Evolutionary conservation across 2,888 invertebrate genomes (phyloP).

Genomic region (Laothoe populi): DNA sequence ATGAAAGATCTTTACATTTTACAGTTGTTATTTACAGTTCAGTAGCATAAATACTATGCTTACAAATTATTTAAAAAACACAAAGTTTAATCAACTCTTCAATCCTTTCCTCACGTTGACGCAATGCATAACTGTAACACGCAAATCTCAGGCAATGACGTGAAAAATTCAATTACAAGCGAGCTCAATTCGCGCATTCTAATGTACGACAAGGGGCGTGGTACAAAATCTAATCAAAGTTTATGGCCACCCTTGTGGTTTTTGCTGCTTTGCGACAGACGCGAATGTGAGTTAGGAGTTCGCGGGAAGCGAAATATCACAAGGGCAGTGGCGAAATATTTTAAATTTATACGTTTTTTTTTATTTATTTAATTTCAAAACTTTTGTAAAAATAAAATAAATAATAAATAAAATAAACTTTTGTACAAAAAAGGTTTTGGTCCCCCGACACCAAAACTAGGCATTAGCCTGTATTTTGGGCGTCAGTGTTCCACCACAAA

Average conservation of each 20-base stretch:
- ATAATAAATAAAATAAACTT: too few relatives aligned
- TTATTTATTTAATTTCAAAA: too few relatives aligned
- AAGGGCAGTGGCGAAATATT: background rate
- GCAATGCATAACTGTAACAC: conserved; percentile 39
- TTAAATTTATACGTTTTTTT: background rate
- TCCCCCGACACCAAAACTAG: too few relatives aligned
- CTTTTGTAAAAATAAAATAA: too few relatives aligned
- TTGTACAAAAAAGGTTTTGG: too few relatives aligned
- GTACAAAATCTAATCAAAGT: conserved; percentile 82
- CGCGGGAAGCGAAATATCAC: conserved; percentile 20
- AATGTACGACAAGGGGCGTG: conserved; percentile 69
- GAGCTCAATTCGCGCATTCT: conserved; percentile 78
- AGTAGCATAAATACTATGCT: too few relatives aligned
- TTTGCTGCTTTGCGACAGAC: conserved; percentile 68
- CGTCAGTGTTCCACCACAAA: too few relatives aligned
- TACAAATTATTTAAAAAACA: background rate
- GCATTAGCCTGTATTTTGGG: too few relatives aligned
- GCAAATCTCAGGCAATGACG: conserved; percentile 71
- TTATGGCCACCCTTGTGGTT: conserved; percentile 78
- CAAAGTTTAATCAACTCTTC: conserved; percentile 21
- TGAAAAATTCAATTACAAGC: conserved; percentile 81
- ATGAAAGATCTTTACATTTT: too few relatives aligned
- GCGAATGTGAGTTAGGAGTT: background rate
- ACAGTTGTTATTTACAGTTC: background rate
- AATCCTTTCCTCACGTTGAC: conserved; percentile 25